These are phyloP conservation scores for Macrotus californicus DNA, from an alignment of 2,113 vertebrate genomes.

Conservation along the genomic window DNA sequence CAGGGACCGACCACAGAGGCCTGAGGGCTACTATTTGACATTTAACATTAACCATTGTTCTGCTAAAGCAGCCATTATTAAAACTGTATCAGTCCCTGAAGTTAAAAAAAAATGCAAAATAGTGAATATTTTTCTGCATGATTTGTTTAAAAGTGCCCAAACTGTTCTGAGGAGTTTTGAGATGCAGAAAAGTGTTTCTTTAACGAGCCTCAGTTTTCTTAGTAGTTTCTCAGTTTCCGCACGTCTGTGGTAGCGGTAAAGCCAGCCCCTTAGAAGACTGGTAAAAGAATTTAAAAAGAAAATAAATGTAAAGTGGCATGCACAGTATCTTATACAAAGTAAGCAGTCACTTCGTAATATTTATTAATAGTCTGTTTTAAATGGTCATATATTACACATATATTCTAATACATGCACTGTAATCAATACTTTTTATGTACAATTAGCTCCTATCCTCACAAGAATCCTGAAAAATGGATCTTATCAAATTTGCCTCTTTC, in stretches of 20 bases:
- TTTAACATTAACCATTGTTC: not conserved
- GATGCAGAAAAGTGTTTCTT: not conserved
- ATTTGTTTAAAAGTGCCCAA: not conserved
- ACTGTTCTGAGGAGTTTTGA: not conserved
- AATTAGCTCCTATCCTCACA: not conserved
- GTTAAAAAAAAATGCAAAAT: not conserved
- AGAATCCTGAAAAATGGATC: not conserved
- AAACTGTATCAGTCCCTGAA: not conserved
- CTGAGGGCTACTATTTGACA: not conserved
- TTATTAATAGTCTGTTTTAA: not conserved
- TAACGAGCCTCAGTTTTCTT: not conserved
- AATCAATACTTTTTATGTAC: not conserved
- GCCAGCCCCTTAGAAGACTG: not conserved
- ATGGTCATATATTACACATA: not conserved
- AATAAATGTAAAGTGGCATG: not conserved
- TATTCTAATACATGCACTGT: not conserved
- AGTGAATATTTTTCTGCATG: not conserved
- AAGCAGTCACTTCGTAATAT: not conserved
- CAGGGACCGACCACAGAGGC: no score
- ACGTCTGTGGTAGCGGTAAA: not conserved
- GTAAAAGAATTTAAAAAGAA: not conserved
- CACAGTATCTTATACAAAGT: not conserved
- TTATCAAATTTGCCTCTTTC: not conserved
- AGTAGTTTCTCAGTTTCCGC: not conserved
- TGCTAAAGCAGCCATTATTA: not conserved